Evolutionary conservation across 2,113 vertebrate species (phyloP).

Genomic region (Cyprinodon tularosa): DNA sequence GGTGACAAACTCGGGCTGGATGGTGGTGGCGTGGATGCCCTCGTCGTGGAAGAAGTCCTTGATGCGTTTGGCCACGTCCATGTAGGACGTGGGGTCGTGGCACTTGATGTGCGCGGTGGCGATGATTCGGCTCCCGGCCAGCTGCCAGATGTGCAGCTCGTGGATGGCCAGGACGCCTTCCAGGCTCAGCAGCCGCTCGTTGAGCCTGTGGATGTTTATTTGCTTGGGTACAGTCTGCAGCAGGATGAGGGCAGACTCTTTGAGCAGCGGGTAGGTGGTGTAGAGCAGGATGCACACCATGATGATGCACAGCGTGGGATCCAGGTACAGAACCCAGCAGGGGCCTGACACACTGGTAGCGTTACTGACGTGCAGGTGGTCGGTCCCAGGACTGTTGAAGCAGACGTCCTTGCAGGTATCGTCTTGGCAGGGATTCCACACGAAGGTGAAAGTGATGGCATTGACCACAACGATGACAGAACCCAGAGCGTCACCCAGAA

Average conservation of each 20-base stretch:
- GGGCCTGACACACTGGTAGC: constrained; percentile 83
- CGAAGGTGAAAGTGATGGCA: constrained; percentile 88
- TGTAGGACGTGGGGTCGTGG: constrained; percentile 93
- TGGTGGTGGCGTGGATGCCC: constrained; percentile 97
- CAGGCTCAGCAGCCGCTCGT: constrained; percentile 85
- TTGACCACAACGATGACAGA: constrained; percentile 97
- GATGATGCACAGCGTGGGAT: constrained; percentile 92
- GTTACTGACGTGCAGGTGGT: constrained; percentile 79
- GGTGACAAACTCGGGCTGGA: constrained; percentile 96
- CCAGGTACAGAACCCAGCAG: constrained; percentile 97
- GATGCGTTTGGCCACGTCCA: constrained; percentile 97
- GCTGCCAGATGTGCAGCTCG: constrained; percentile 97
- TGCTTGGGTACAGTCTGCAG: constrained; percentile 98
- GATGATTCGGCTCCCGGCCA: constrained; percentile 97
- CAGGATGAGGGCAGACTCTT: constrained; percentile 98
- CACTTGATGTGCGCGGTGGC: constrained; percentile 99
- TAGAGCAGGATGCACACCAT: constrained; percentile 97
- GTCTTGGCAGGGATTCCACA: constrained; percentile 87
- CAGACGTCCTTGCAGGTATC: constrained; percentile 87
- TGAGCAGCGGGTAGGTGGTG: constrained; percentile 95
- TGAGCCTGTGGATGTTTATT: constrained; percentile 91
- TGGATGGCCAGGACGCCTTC: constrained; percentile 96
- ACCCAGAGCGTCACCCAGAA: constrained; percentile 95
- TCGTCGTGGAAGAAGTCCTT: constrained; percentile 97
- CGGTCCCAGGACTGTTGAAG: constrained; percentile 77